Percentiles rank a stretch among this genome's conserved stretches.
Conservation (phyloP, 2,113 vertebrate genomes). For the Mugil cephalus region DNA sequence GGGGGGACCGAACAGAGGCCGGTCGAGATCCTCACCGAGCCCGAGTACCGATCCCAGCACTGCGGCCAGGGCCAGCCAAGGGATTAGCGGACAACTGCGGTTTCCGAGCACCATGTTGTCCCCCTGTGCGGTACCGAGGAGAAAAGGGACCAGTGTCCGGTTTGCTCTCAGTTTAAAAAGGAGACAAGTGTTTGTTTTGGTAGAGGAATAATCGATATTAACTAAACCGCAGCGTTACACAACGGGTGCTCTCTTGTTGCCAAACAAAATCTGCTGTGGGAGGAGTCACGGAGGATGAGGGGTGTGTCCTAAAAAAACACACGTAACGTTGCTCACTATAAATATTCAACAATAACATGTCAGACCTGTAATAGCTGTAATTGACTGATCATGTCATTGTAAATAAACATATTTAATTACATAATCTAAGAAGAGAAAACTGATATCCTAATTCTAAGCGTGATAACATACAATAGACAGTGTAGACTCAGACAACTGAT, state of each 20-base stretch:
- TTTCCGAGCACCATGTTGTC: slow-evolving; percentile 59
- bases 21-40: slow-evolving; percentile 62
- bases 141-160: slow-evolving; percentile 7
- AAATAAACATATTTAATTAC: too few relatives aligned
- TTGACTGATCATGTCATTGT: too few relatives aligned
- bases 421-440: too few relatives aligned
- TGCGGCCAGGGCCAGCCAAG: slow-evolving; percentile 54
- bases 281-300: slow-evolving; percentile 10
- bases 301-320: slow-evolving; percentile 24
- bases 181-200: slow-evolving; percentile 23
- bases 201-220: slow-evolving; percentile 15
- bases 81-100: slow-evolving; percentile 35
- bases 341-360: not conserved
- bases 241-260: slow-evolving; percentile 33
- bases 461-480: too few relatives aligned
- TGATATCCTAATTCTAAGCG: too few relatives aligned
- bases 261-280: slow-evolving; percentile 59
- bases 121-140: not conserved
- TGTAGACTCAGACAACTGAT: too few relatives aligned
- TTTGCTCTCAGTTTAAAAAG: not conserved
- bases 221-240: not conserved
- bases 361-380: not conserved
- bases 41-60: slow-evolving; percentile 56
- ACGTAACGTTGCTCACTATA: too few relatives aligned
- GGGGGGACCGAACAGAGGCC: slow-evolving; percentile 72